phyloP scores from a whole-genome alignment of 2,113 vertebrate species.

The Poeciliopsis turrubarensis region DNA sequence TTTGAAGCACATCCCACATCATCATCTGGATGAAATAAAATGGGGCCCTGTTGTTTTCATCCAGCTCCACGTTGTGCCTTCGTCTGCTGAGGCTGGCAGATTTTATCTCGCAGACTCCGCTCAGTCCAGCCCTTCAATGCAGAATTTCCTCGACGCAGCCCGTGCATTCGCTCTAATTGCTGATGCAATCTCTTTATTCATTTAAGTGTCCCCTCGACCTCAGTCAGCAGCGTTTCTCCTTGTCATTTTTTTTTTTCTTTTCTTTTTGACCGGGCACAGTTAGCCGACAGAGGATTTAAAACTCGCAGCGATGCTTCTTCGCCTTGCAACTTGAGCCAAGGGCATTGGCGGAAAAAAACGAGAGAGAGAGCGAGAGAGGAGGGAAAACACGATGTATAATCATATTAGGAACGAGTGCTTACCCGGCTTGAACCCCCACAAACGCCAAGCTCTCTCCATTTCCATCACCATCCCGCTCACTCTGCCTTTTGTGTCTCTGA shows the following conservation, averaged over 20 bases:
- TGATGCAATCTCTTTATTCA: slow-evolving; percentile 15
- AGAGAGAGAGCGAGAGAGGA: slow-evolving; percentile 15
- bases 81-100: slow-evolving; percentile 5
- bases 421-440: neutral
- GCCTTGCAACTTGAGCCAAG: slow-evolving; percentile 23
- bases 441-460: slow-evolving; percentile 45
- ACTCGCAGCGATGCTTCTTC: slow-evolving; percentile 14
- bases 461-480: slow-evolving; percentile 33
- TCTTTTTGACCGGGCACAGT: slow-evolving; percentile 15
- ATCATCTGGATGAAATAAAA: slow-evolving; percentile 17
- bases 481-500: slow-evolving; percentile 42
- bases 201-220: slow-evolving; percentile 31
- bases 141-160: slow-evolving; percentile 13
- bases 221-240: neutral
- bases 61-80: neutral
- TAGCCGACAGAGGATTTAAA: slow-evolving; percentile 10
- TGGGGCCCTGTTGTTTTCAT: neutral
- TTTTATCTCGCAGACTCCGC: slow-evolving; percentile 2
- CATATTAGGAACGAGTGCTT: slow-evolving; percentile 40
- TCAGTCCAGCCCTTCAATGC: slow-evolving; percentile 9
- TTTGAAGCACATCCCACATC: slow-evolving; percentile 14
- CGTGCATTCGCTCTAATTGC: slow-evolving; percentile 20
- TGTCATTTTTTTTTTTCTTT: slow-evolving; percentile 1
- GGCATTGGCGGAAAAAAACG: slow-evolving; percentile 39
- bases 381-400: slow-evolving; percentile 52